phyloP scores from a whole-genome alignment of 2,797 vertebrate species.

The Morus bassanus region DNA sequence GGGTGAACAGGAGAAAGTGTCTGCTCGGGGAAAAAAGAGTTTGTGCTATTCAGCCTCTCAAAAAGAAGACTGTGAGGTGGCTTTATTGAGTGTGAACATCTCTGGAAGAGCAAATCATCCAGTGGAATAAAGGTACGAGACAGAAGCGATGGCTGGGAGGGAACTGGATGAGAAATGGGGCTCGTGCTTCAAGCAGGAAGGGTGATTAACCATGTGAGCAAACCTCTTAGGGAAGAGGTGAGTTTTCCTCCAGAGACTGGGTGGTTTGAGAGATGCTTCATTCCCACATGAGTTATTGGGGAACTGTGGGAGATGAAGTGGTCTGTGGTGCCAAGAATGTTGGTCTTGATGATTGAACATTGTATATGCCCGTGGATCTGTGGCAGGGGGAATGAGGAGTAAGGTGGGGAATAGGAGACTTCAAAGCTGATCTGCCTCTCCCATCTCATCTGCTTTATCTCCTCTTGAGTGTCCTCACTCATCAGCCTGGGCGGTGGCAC shows the following conservation, averaged over 20 bases:
- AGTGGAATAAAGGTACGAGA: neutral
- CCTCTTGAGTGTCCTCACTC: neutral
- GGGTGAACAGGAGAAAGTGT: neutral
- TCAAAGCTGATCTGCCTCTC: neutral
- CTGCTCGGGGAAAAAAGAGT: neutral
- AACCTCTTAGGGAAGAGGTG: neutral
- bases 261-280: neutral
- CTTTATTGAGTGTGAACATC: neutral
- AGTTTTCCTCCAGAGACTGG: accelerated
- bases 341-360: accelerated
- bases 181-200: neutral
- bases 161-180: neutral
- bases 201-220: neutral
- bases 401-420: neutral
- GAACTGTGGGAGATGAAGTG: neutral
- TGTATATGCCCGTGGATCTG: neutral
- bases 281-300: neutral
- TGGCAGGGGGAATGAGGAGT: neutral
- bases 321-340: neutral
- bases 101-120: neutral
- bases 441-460: neutral
- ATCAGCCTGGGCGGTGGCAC: neutral
- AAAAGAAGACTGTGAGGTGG: neutral
- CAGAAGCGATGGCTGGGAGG: neutral
- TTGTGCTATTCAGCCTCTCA: neutral